These are phyloP conservation scores for Apis mellifera DNA, from an alignment of 1,140 invertebrate species.

Conservation along the genomic window Amel_HAv3.1 CM009931.2:9265501-9266000, in stretches of 20 bases:
- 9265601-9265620: constrained; percentile 39
- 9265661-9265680: constrained; percentile 35
- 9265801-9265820: neutral
- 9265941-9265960: neutral
- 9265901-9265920: constrained; percentile 31
- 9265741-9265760: neutral
- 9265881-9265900: constrained; percentile 5
- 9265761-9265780: neutral
- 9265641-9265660: constrained; percentile 33
- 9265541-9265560: constrained; percentile 33
- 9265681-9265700: constrained; percentile 53
- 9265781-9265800: neutral
- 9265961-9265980: neutral
- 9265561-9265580: constrained; percentile 39
- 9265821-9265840: constrained; percentile 2
- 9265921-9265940: constrained; percentile 2
- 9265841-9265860: neutral
- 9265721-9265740: constrained; percentile 28
- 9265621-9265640: constrained; percentile 45
- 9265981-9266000: neutral
- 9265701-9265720: constrained; percentile 40
- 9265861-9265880: neutral
- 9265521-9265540: constrained; percentile 32
- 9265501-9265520: neutral
- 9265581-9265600: constrained; percentile 10